These are phyloP conservation scores for Apostichopus parvimensis DNA, from an alignment of 35 echinoderm and acorn worm genomes.

Conservation along the genomic window DNA sequence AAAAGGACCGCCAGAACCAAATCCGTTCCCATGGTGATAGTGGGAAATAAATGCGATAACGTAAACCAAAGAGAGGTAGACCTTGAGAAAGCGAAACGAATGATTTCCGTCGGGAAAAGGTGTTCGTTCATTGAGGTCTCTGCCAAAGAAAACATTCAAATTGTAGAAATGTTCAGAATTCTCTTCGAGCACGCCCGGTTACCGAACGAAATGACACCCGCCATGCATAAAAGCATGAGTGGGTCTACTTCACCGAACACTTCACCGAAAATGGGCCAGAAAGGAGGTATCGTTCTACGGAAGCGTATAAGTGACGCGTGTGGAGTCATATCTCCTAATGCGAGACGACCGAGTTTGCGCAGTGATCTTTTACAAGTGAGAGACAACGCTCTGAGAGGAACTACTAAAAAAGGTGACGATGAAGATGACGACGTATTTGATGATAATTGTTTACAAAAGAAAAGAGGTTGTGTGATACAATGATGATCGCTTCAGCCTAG, in stretches of 20 bases:
- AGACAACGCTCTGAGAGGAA: constrained; percentile 67
- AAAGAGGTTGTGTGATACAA: constrained; percentile 79
- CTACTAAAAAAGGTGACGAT: constrained; percentile 67
- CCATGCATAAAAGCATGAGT: constrained; percentile 72
- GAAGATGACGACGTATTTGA: constrained; percentile 74
- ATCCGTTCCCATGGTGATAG: constrained; percentile 90
- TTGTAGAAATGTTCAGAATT: constrained; percentile 71
- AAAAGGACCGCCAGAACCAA: constrained; percentile 72
- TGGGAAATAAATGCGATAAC: constrained; percentile 81
- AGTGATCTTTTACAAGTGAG: constrained; percentile 89
- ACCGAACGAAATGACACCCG: constrained; percentile 89
- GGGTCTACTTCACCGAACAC: constrained; percentile 46
- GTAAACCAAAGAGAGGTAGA: constrained; percentile 66
- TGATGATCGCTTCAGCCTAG: constrained; percentile 56
- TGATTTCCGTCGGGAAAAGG: constrained; percentile 67
- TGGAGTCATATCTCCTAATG: constrained; percentile 88
- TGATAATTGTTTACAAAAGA: constrained; percentile 66
- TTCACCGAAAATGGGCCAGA: constrained; percentile 57
- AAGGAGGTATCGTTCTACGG: constrained; percentile 67
- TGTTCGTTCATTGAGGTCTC: constrained; percentile 79
- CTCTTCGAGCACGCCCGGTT: constrained; percentile 89
- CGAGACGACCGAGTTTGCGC: constrained; percentile 86
- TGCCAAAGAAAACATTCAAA: constrained; percentile 82
- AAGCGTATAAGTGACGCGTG: constrained; percentile 90
- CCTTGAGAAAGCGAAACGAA: constrained; percentile 74